phyloP scores from a whole-genome alignment of 1,140 invertebrate genomes.

The Diorhabda carinulata region DNA sequence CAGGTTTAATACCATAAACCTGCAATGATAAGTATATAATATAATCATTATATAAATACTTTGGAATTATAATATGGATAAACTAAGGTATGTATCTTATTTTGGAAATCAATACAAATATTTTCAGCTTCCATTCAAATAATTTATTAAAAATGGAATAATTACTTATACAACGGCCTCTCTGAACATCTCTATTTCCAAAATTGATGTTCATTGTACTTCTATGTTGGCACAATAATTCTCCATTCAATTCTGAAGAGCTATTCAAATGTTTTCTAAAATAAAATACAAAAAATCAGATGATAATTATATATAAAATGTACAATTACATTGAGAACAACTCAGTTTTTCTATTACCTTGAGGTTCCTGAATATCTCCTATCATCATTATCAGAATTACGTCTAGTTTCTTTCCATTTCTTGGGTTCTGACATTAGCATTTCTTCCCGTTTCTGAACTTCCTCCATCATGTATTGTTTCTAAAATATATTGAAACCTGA shows the following conservation, averaged over 20 bases:
- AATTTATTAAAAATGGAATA: slow-evolving; percentile 4
- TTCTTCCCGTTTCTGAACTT: slow-evolving; percentile 64
- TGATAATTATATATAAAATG: slow-evolving; percentile 3
- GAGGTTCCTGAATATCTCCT: slow-evolving; percentile 26
- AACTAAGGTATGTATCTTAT: background rate
- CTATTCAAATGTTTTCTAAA: slow-evolving; percentile 22
- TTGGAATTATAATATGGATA: slow-evolving; percentile 26
- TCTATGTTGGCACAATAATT: slow-evolving; percentile 52
- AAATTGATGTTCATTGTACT: slow-evolving; percentile 55
- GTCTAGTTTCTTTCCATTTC: slow-evolving; percentile 35
- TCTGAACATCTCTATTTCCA: slow-evolving; percentile 52
- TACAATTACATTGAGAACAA: background rate
- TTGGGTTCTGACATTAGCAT: slow-evolving; percentile 59
- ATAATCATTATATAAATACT: slow-evolving; percentile 6
- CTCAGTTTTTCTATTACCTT: slow-evolving; percentile 11
- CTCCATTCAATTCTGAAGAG: slow-evolving; percentile 48
- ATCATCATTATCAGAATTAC: slow-evolving; percentile 34
- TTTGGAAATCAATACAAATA: background rate
- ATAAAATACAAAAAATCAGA: background rate
- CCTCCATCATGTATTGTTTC: slow-evolving; percentile 62
- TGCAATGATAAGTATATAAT: too few relatives aligned
- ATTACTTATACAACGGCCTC: slow-evolving; percentile 57
- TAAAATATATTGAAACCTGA: slow-evolving; percentile 38
- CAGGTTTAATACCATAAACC: too few relatives aligned
- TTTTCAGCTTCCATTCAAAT: too few relatives aligned